These are phyloP conservation scores for Cheilosia vernalis DNA, from an alignment of 2,888 invertebrate genomes.

Conservation along the genomic window DNA sequence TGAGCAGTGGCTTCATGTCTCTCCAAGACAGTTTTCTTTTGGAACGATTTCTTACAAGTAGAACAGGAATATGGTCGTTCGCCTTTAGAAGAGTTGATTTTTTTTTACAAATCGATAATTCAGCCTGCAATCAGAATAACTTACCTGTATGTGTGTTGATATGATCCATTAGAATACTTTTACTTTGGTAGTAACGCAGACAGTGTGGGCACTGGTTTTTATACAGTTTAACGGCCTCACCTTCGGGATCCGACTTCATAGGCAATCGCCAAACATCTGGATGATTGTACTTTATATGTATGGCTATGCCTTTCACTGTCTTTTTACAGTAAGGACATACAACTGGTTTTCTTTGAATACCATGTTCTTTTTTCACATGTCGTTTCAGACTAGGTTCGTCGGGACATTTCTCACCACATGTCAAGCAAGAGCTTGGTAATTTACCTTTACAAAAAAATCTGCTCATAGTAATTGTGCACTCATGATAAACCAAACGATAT, in stretches of 20 bases:
- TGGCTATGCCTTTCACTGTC: slow-evolving; percentile 25
- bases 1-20: slow-evolving; percentile 45
- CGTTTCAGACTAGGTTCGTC: slow-evolving; percentile 5
- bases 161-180: slow-evolving; percentile 35
- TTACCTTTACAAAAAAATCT: slow-evolving; percentile 9
- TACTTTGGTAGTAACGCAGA: slow-evolving; percentile 22
- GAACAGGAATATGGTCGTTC: slow-evolving; percentile 41
- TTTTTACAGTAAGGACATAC: slow-evolving; percentile 47
- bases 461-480: no score
- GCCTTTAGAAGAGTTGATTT: slow-evolving; percentile 8
- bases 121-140: not conserved
- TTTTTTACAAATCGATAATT: not conserved
- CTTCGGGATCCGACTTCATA: not conserved
- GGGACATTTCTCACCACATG: slow-evolving; percentile 32
- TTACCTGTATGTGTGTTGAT: slow-evolving; percentile 48
- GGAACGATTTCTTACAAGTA: slow-evolving; percentile 37
- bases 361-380: slow-evolving; percentile 39
- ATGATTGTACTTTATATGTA: slow-evolving; percentile 43
- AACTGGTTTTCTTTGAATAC: slow-evolving; percentile 11
- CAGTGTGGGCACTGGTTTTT: slow-evolving; percentile 46
- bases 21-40: slow-evolving; percentile 39
- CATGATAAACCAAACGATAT: not conserved
- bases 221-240: slow-evolving; percentile 1
- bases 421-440: slow-evolving; percentile 36
- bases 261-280: slow-evolving; percentile 24